Evolutionary conservation across 2,888 invertebrate genomes (phyloP), one percentile per base, ranked within the genome.

Genomic region (Drosophila aldrichi): DNA sequence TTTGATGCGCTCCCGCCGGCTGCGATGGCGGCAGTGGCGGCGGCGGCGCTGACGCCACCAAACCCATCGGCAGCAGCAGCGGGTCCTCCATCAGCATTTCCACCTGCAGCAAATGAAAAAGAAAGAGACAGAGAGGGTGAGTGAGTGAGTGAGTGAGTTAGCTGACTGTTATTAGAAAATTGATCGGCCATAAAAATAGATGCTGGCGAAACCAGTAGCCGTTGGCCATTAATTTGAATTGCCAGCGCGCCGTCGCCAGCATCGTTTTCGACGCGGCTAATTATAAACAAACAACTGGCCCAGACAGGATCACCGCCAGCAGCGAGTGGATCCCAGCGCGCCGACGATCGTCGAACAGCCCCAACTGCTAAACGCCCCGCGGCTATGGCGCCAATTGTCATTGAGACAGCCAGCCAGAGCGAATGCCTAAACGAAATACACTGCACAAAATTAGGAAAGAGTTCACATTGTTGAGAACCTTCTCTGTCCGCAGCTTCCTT

Each of bases 81-180:
- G 82, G 72, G 56, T 92, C 91, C 65, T 91, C 91, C 81, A 89
- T 73, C 62, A 88, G 76, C 71, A 91, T 80, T 83, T 91, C 92
- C 77, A 90, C 90, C 92, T 92, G 77, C 41, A 78, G 80, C 51
- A 40, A 46, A 40, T 68, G 51, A 59, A 18, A 81, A 43, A 91
- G 81, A 56, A 25, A 55, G n/a, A 66, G 60, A 83, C 32, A 38
- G 22, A 22, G 36, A 59, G 44, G 4, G 40, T 0, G 40, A 16
- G n/a, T 41, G 40, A 41, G 40, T 12, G 55, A 60, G 20, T 41
- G 40, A 36, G 44, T 40, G n/a, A 52, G 38, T 3, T 9, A 9
- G 25, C 16, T 25, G 46, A 64, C 38, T 44, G 72, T 66, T 77
- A 79, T 79, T 79, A 81, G 74, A 82, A 87, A 87, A 85, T 79